Evolutionary conservation across 2,888 invertebrate species (phyloP), one percentile per base, ranked within the genome.

Genomic region (Dione juno): DNA sequence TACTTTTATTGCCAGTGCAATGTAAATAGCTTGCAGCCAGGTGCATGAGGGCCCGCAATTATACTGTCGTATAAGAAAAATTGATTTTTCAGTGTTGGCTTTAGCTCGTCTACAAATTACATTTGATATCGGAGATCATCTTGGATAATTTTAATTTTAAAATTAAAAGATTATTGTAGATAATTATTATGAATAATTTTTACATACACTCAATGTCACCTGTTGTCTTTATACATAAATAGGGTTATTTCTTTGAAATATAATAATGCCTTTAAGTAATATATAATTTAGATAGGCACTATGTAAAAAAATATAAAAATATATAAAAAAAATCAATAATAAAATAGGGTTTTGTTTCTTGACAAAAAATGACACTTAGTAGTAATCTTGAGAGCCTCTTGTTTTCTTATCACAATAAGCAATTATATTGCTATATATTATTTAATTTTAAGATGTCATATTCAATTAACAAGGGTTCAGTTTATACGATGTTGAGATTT

Each of bases 11-110:
- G 61, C 63, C 54, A 53, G 48, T 66, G 43, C 80, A 85, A 84
- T 84, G 87, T 87, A 87, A 88, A 86, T 85, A 85, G 81, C 82
- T 78, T 73, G 79, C 61, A 61, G 76, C 83, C 90, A 90, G 91
- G 88, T 90, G 90, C 89, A 89, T 86, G 87, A 80, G 84, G 77
- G 69, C 74, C 75, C 68, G 86, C 90, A 90, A 91, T 91, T 90
- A 90, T 85, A 77, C 77, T 81, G 88, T 86, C 90, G 81, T 79
- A 84, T 81, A 81, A 80, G 84, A 89, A 88, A 88, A 88, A 89
- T 88, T 88, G 86, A 87, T 88, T 88, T 87, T 88, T 83, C 86
- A 85, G 84, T 88, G 88, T 89, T 85, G 85, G 84, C 87, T 88
- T 89, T 87, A 85, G 81, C 70, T 81, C 81, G 82, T 72, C 71